phyloP scores from a whole-genome alignment of 2,797 vertebrate genomes.

The Otolemur crassicaudatus region DNA sequence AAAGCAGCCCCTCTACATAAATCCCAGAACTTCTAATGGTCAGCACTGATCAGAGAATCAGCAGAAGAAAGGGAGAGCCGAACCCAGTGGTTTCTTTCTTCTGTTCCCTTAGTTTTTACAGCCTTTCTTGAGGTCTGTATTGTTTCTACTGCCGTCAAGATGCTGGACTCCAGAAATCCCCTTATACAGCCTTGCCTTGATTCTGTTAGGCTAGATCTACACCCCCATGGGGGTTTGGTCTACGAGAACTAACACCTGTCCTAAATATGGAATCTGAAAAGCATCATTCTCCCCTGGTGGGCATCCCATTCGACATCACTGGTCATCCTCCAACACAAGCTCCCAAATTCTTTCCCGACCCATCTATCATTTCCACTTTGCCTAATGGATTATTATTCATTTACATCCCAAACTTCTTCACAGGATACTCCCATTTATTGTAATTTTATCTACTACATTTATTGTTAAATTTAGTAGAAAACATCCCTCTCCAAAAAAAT shows the following conservation, averaged over 20 bases:
- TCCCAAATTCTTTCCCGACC: neutral
- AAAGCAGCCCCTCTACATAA: neutral
- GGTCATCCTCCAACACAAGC: neutral
- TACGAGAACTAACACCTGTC: neutral
- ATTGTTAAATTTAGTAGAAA: neutral
- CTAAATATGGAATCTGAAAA: neutral
- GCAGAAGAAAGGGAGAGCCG: neutral
- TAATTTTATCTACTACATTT: neutral
- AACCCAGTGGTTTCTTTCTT: neutral
- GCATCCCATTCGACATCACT: neutral
- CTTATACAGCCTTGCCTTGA: neutral
- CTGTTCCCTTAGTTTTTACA: neutral
- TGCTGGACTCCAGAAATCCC: neutral
- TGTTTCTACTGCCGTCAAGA: neutral
- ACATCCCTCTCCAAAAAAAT: neutral
- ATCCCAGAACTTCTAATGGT: neutral
- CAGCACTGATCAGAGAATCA: neutral
- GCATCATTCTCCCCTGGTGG: neutral
- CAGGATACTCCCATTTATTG: neutral
- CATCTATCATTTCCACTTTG: neutral
- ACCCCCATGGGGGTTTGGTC: neutral
- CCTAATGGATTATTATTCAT: neutral
- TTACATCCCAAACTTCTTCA: neutral
- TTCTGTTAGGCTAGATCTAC: neutral
- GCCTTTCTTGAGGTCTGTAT: neutral